A percentile compares a stretch with the other conserved stretches of the same genome.
These are phyloP conservation scores for Parauchenoglanis punctatus DNA, from an alignment of 2,797 vertebrate genomes.

Conservation along the genomic window DNA sequence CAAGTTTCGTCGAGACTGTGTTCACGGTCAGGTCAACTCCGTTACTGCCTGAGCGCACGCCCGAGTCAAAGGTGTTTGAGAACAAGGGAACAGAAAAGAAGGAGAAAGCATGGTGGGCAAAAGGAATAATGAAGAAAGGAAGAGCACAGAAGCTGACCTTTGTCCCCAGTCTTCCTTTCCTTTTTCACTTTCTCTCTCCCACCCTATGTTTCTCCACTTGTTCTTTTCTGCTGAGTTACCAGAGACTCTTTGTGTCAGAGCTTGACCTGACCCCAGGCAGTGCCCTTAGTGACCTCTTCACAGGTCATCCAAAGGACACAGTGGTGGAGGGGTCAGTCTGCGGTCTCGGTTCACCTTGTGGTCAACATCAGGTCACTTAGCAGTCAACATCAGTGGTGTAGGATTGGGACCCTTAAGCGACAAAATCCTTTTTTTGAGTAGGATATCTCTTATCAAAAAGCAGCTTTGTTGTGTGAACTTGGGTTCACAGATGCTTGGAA, in stretches of 20 bases:
- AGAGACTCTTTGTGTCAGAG: constrained; percentile 58
- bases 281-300: constrained; percentile 45
- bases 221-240: constrained; percentile 54
- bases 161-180: constrained; percentile 50
- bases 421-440: neutral
- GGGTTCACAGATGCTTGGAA: constrained; percentile 11
- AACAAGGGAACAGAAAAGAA: constrained; percentile 46
- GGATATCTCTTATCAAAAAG: constrained; percentile 42
- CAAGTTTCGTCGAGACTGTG: constrained; percentile 13
- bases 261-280: constrained; percentile 51
- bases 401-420: constrained; percentile 42
- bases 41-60: constrained; percentile 43
- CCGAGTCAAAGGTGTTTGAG: constrained; percentile 54
- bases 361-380: constrained; percentile 60
- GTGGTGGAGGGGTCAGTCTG: constrained; percentile 56
- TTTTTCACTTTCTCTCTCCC: constrained; percentile 54
- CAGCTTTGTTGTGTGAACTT: constrained; percentile 35
- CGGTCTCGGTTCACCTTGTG: constrained; percentile 53
- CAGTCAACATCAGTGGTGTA: constrained; percentile 59
- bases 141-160: constrained; percentile 53
- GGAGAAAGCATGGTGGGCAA: constrained; percentile 43
- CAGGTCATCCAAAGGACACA: constrained; percentile 51
- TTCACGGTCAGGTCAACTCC: constrained; percentile 57
- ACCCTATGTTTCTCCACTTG: constrained; percentile 60
- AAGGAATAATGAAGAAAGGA: constrained; percentile 57